Conservation (phyloP, 2,888 invertebrate genomes). For the Cataglyphis altisquamis region DNA sequence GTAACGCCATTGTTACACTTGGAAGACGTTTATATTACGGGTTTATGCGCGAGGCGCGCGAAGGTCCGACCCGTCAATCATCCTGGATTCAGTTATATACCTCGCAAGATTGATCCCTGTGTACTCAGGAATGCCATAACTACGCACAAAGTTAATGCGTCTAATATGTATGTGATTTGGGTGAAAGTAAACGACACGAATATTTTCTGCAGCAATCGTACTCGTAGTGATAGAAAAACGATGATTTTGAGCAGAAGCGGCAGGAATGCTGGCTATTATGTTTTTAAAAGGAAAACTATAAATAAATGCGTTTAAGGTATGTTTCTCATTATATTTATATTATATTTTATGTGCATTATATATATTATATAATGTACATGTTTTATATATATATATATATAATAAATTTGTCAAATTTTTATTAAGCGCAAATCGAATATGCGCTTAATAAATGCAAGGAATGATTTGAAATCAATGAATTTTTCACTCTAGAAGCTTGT, state of each 20-base stretch:
- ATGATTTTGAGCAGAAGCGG: constrained; percentile 72
- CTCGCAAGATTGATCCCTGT: constrained; percentile 87
- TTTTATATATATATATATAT: background rate
- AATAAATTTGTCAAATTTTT: constrained; percentile 7
- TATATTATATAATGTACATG: background rate
- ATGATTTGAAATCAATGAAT: constrained; percentile 19
- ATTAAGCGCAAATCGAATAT: background rate
- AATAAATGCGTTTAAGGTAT: constrained; percentile 72
- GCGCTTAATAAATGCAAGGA: background rate
- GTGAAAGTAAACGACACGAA: constrained; percentile 78
- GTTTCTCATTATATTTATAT: background rate
- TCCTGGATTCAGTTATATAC: constrained; percentile 89
- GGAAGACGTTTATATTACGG: constrained; percentile 94
- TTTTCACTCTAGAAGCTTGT: background rate
- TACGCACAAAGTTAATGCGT: constrained; percentile 87
- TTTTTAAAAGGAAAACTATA: constrained; percentile 74
- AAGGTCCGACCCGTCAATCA: constrained; percentile 89
- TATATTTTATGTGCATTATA: background rate
- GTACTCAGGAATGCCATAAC: constrained; percentile 87
- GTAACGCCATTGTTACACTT: constrained; percentile 91
- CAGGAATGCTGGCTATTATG: constrained; percentile 79
- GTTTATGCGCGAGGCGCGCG: constrained; percentile 89
- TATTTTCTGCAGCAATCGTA: constrained; percentile 72
- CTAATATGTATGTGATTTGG: constrained; percentile 86
- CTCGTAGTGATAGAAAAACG: constrained; percentile 69